Percentiles rank a stretch among this genome's conserved stretches.
Conservation (phyloP, 2,888 invertebrate species). For the Drosophila colorata region DNA sequence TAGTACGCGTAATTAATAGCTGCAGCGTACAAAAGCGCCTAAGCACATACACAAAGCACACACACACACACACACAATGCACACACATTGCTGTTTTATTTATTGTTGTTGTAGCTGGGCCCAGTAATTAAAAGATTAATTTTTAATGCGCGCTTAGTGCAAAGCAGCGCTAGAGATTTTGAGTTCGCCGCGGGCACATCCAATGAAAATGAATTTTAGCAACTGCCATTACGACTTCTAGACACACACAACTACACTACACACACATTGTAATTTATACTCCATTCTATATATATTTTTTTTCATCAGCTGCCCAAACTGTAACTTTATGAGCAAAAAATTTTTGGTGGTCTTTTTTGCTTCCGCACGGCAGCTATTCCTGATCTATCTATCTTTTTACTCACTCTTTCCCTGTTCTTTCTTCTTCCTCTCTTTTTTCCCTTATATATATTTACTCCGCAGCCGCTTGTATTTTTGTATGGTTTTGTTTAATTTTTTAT, state of each 20-base stretch:
- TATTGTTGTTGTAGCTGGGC: conserved; percentile 31
- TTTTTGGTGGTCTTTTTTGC: conserved; percentile 20
- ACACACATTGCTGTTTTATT: conserved; percentile 12
- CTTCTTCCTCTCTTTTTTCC: conserved; percentile 8
- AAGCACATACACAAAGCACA: conserved; percentile 30
- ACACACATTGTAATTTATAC: conserved; percentile 64
- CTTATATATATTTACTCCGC: conserved; percentile 15
- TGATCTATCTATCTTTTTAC: neutral
- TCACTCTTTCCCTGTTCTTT: neutral
- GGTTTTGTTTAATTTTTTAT: conserved; percentile 68
- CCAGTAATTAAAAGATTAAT: conserved; percentile 78
- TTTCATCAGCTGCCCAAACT: conserved; percentile 47
- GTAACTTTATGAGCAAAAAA: conserved; percentile 54
- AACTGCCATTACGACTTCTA: conserved; percentile 26
- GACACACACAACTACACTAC: conserved; percentile 4
- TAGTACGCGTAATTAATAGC: conserved; percentile 56
- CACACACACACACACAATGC: conserved; percentile 8
- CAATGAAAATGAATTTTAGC: conserved; percentile 48
- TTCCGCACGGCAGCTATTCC: neutral
- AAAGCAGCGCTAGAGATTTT: conserved; percentile 24
- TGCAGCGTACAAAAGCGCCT: conserved; percentile 32
- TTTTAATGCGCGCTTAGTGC: conserved; percentile 72
- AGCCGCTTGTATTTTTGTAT: conserved; percentile 18
- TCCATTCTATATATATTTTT: conserved; percentile 28
- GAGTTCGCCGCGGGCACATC: conserved; percentile 27